Percentiles rank a stretch among this genome's conserved stretches.
Evolutionary conservation across 1,140 invertebrate species (phyloP).

Genomic region (Rhynchophorus ferrugineus): DNA sequence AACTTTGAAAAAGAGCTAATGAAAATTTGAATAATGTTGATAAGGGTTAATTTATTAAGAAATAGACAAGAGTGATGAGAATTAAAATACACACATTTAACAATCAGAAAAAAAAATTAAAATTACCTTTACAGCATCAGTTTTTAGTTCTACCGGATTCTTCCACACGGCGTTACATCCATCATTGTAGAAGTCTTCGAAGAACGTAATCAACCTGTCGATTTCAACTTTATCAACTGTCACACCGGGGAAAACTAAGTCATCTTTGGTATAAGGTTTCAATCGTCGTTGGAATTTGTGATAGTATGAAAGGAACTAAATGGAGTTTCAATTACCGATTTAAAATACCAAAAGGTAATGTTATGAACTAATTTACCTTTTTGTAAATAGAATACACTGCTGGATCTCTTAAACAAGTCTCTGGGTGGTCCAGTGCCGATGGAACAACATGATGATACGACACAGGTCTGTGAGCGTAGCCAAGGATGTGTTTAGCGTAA

Average conservation of each 20-base stretch:
- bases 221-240: slow-evolving; percentile 54
- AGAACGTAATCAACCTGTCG: slow-evolving; percentile 61
- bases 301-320: slow-evolving; percentile 8
- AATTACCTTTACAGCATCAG: too few relatives aligned
- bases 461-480: slow-evolving; percentile 39
- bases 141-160: too few relatives aligned
- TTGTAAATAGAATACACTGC: slow-evolving; percentile 56
- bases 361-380: too few relatives aligned
- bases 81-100: too few relatives aligned
- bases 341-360: too few relatives aligned
- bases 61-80: too few relatives aligned
- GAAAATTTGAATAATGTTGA: too few relatives aligned
- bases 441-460: slow-evolving; percentile 29
- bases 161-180: slow-evolving; percentile 54
- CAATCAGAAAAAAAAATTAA: too few relatives aligned
- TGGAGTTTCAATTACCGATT: too few relatives aligned
- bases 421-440: slow-evolving; percentile 42
- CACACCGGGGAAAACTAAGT: slow-evolving; percentile 52
- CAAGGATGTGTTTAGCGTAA: slow-evolving; percentile 39
- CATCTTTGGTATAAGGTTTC: slow-evolving; percentile 50
- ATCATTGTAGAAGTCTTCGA: slow-evolving; percentile 60
- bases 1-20: too few relatives aligned
- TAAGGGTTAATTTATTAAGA: too few relatives aligned
- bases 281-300: slow-evolving; percentile 36
- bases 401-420: slow-evolving; percentile 58